These are phyloP conservation scores for Ciconia stormi DNA, from an alignment of 2,113 vertebrate genomes.

Conservation along the genomic window DNA sequence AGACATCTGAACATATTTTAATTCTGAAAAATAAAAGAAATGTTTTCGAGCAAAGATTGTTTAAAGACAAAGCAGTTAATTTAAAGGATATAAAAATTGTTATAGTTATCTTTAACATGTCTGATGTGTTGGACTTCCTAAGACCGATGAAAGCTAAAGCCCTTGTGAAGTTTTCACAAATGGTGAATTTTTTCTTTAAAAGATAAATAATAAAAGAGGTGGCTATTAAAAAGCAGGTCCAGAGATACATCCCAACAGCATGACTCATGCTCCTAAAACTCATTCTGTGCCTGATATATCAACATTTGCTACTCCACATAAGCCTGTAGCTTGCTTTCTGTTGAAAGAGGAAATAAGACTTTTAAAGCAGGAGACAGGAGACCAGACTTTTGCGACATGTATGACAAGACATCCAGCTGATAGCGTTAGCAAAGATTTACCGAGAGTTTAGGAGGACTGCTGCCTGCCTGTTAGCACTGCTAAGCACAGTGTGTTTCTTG, in stretches of 20 bases:
- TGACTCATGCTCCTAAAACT: neutral
- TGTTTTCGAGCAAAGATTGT: neutral
- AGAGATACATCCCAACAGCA: neutral
- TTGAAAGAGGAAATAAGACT: neutral
- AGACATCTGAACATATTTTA: neutral
- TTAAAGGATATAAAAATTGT: neutral
- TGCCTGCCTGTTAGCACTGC: neutral
- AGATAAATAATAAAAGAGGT: neutral
- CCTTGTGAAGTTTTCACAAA: neutral
- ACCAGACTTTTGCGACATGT: neutral
- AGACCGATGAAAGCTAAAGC: neutral
- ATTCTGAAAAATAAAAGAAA: neutral
- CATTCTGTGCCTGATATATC: neutral
- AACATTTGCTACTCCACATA: neutral
- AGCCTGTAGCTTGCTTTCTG: neutral
- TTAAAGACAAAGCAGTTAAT: neutral
- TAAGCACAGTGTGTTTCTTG: fast-evolving
- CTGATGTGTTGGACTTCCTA: neutral
- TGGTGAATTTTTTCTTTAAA: neutral
- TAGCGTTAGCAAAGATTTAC: neutral
- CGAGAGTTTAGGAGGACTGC: neutral
- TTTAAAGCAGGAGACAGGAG: neutral
- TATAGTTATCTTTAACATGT: neutral
- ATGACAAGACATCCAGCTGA: neutral
- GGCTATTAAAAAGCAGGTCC: neutral